Evolutionary conservation across 2,888 invertebrate genomes (phyloP), one percentile per base, ranked within the genome.

Genomic region (Dromius quadrimaculatus): DNA sequence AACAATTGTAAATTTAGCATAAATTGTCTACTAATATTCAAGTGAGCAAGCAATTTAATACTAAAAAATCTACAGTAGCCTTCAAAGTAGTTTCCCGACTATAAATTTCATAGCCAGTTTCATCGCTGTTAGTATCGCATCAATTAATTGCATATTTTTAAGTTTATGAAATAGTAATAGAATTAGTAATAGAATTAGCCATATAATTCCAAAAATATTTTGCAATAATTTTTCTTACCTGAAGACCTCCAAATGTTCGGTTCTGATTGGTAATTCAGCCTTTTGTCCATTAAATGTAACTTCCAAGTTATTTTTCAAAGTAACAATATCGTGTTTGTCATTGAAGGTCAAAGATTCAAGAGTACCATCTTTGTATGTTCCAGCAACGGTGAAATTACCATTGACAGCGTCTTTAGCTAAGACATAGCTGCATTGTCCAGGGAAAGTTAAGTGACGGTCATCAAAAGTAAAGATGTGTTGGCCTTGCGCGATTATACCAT

Each of bases 401-500:
- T 95, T 91, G 11, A 90, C 87, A 77, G 91, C 90, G 82, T 97
- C 97, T 76, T 93, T 90, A 0, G 91, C 91, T 3, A 97, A 83
- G 0, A 96, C 84, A 81, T 96, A 96, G 78, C 90, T 90, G 84
- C 97, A 97, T 59, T 85, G 86, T 36, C 94, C 95, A 0, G 90
- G 90, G 86, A 94, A 91, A 4, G 91, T 90, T 74, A 91, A 84
- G 79, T 93, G 91, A 75, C 89, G 88, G 0, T 92, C 92, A 81
- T 97, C 97, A 82, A 95, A 96, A 0, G 94, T 95, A 83, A 94
- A 92, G 81, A 94, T 88, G 82, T 95, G 92, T 77, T 93, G 91
- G 1, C 92, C 92, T 78, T 94, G 92, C 8, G 90, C 85, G 2
- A 95, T 80, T 34, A 89, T 86, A 5, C 90, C 95, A 57, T 87